These are phyloP conservation scores for Ataeniobius toweri DNA, from an alignment of 2,797 vertebrate species.

Conservation along the genomic window DNA sequence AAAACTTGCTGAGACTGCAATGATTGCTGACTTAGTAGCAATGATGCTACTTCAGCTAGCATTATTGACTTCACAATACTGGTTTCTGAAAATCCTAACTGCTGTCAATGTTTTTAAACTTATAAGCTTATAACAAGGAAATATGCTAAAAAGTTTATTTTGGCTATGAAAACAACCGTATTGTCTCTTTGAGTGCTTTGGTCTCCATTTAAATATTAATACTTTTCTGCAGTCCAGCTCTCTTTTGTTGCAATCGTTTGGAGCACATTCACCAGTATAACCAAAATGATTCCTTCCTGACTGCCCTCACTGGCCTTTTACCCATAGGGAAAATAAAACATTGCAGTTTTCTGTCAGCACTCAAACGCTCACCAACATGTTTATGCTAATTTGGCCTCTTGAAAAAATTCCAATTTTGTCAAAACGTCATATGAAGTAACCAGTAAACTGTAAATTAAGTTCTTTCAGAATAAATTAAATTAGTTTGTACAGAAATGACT, in stretches of 20 bases:
- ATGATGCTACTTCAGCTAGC: neutral
- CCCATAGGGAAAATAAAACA: neutral
- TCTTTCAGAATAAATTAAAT: neutral
- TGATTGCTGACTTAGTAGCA: neutral
- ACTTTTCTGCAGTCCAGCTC: neutral
- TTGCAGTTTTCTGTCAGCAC: slow-evolving; percentile 1
- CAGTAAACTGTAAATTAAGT: neutral
- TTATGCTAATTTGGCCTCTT: neutral
- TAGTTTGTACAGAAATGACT: slow-evolving; percentile 4
- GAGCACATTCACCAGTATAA: neutral
- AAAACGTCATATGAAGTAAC: neutral
- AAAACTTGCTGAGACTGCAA: neutral
- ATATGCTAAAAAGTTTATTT: neutral
- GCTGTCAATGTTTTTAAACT: neutral
- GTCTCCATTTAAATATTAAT: neutral
- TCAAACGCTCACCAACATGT: neutral
- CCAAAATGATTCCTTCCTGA: neutral
- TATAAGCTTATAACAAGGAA: neutral
- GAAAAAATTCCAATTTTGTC: neutral
- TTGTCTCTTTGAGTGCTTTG: neutral
- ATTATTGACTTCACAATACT: neutral
- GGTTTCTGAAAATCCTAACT: neutral
- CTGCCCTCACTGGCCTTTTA: neutral
- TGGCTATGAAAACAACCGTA: neutral
- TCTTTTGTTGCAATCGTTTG: neutral